Percentiles rank a stretch among this genome's conserved stretches.
These are phyloP conservation scores for Pyralis farinalis DNA, from an alignment of 2,888 invertebrate species.

Conservation along the genomic window DNA sequence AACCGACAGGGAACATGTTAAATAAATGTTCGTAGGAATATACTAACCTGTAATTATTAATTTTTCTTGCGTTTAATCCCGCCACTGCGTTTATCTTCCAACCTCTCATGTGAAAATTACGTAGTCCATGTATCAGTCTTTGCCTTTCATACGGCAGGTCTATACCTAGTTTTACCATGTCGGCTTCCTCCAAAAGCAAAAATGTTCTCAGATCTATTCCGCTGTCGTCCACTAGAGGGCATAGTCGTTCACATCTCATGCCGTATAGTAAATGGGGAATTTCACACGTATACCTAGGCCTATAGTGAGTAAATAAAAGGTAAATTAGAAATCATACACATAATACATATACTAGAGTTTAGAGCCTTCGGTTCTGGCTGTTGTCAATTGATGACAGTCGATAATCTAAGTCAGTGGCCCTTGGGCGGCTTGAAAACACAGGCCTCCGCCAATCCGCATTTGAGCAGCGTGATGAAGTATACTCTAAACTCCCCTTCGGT, in stretches of 20 bases:
- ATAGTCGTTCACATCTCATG: constrained; percentile 79
- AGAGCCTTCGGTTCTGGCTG: no score
- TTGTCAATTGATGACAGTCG: no score
- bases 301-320: no score
- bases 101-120: constrained; percentile 79
- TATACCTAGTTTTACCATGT: constrained; percentile 80
- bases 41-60: constrained; percentile 64
- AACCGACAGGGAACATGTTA: no score
- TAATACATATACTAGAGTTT: no score
- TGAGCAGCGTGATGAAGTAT: no score
- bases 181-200: constrained; percentile 77
- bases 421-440: no score
- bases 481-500: no score
- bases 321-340: no score
- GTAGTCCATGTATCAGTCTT: constrained; percentile 74
- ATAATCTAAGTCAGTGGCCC: no score
- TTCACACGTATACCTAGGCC: constrained; percentile 74
- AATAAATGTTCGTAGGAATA: neutral
- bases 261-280: constrained; percentile 80
- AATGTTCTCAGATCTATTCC: constrained; percentile 79
- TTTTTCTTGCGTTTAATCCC: constrained; percentile 59
- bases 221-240: constrained; percentile 60
- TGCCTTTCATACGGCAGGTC: constrained; percentile 81
- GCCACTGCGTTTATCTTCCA: constrained; percentile 75
- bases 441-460: no score